Base-by-base conservation (phyloP, 2,797 vertebrate species). In the Acrossocheilus fasciatus region DNA sequence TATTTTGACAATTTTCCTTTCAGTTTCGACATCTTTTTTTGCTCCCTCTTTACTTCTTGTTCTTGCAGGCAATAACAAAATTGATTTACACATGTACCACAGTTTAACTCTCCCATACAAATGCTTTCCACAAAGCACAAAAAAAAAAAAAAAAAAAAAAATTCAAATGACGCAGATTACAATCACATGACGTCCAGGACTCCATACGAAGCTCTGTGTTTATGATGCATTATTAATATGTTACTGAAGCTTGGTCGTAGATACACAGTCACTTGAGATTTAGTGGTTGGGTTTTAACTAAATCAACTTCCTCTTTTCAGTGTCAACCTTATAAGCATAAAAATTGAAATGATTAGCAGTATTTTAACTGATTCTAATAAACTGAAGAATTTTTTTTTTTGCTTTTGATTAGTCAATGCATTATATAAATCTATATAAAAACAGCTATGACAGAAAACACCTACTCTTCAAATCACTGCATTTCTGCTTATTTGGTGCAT, bases 1-100 rank as follows among this genome's bases (percentile, higher is more conserved):
- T 62, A 83, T 83, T 83, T 64, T 34, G 7, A 23, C 50, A 30
- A 26, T 57, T 70, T 30, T 45, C 30, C n/a, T 79, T 30, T 62
- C 0, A 34, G 23, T 59, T 41, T 77, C 1, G 0, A 11, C 6
- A 1, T 77, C 23, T 59, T 72, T 57, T 72, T 72, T 78, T 43
- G 9, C 52, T 66, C 41, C 39, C n/a, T 12, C 50, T 30, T 73
- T 73, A 26, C 14, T 69, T 17, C 30, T 10, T 57, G 12, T 72
- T 82, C 47, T 30, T 6, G 39, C 81, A 82, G 36, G 68, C 68
- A 82, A 73, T 73, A 82, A 41, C 23, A 72, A 39, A 81, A 70
- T 23, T 39, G 30, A 59, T 59, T 57, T 59, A 74, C 82, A 83
- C 41, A 62, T 23, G 26, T 83, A 83, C 18, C 45, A 39, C 52